A percentile compares a stretch with the other conserved stretches of the same genome.
Evolutionary conservation across 2,888 invertebrate species (phyloP).

Genomic region (Macrophya annulata): DNA sequence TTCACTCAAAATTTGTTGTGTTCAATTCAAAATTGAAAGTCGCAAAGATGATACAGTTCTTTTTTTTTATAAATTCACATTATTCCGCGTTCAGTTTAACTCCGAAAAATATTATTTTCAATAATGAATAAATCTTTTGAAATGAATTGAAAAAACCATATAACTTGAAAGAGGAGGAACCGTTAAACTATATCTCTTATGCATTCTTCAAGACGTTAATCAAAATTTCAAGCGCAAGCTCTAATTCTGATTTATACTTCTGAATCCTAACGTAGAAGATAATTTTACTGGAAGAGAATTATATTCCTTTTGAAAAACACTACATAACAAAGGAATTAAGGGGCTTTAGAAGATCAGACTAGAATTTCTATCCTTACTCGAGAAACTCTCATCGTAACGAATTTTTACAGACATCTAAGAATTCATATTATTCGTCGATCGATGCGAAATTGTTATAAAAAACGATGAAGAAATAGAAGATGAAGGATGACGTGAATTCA

Average conservation of each 20-base stretch:
- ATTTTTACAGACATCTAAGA: not conserved
- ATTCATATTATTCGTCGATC: not conserved
- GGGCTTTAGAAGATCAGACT: too few species aligned
- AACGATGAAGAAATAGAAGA: not conserved
- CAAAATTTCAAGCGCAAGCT: too few species aligned
- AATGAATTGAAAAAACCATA: not conserved
- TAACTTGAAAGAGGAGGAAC: not conserved
- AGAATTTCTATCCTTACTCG: too few species aligned
- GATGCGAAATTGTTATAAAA: not conserved
- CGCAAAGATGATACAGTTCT: too few species aligned
- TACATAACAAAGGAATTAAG: too few species aligned
- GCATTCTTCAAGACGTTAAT: not conserved
- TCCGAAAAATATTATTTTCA: not conserved
- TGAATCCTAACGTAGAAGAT: too few species aligned
- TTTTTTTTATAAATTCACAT: too few species aligned
- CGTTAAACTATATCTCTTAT: not conserved
- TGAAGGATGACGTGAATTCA: conserved; percentile 12
- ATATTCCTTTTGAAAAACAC: too few species aligned
- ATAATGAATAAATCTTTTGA: not conserved
- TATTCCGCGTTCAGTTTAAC: not conserved
- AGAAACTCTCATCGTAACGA: not conserved
- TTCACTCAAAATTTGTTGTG: too few species aligned
- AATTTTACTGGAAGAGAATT: too few species aligned
- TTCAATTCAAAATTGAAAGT: too few species aligned
- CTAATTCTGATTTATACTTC: too few species aligned